phyloP scores from a whole-genome alignment of 2,797 vertebrate species.

The Helarctos malayanus region DNA sequence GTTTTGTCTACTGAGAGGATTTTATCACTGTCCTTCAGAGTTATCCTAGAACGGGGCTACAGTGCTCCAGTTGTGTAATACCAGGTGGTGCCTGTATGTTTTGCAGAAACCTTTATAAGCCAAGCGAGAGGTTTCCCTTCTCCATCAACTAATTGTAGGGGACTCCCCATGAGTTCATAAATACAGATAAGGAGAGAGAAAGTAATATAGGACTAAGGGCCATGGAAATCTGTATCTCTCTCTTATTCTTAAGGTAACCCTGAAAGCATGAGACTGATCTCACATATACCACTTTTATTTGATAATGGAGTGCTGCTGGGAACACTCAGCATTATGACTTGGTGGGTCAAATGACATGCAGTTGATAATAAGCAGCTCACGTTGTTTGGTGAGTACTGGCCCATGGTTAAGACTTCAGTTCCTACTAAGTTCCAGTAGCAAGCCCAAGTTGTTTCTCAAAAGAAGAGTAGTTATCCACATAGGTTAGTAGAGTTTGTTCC shows the following conservation, averaged over 20 bases:
- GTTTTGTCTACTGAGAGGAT: neutral
- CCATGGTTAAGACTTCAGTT: neutral
- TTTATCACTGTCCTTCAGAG: neutral
- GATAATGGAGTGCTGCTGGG: neutral
- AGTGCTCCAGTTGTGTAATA: neutral
- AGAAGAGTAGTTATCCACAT: neutral
- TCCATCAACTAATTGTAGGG: neutral
- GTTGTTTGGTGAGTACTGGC: neutral
- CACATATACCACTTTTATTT: neutral
- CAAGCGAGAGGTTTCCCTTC: neutral
- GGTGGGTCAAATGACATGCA: neutral
- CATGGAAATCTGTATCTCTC: neutral
- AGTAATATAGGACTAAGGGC: neutral
- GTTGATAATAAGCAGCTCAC: neutral
- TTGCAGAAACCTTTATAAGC: neutral
- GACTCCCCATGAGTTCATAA: neutral
- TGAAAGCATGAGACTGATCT: neutral
- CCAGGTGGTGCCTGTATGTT: neutral
- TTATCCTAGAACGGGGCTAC: neutral
- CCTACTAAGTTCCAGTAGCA: neutral
- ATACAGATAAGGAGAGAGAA: neutral
- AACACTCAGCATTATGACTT: neutral
- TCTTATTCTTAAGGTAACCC: neutral
- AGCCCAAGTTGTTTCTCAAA: neutral
- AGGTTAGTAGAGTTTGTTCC: neutral